Conservation (phyloP, 2,113 vertebrate species). For the Oreochromis spilurus region DNA sequence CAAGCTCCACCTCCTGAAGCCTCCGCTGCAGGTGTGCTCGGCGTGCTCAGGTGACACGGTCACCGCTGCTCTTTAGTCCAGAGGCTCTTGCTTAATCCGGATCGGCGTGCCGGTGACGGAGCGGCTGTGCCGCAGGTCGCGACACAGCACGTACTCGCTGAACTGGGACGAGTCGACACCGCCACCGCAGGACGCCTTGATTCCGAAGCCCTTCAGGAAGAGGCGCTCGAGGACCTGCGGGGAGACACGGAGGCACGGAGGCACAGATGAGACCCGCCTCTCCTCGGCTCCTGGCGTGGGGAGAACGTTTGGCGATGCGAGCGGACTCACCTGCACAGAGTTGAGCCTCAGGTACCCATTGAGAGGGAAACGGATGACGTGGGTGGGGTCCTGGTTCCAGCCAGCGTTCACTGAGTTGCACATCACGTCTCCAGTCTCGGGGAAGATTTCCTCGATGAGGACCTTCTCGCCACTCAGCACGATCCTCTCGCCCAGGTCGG, state of each 20-base stretch:
- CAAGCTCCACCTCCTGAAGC: not conserved
- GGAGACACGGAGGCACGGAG: not conserved
- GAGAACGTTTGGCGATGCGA: not conserved
- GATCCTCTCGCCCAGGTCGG: slow-evolving; percentile 87
- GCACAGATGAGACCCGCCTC: not conserved
- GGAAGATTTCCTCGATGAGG: slow-evolving; percentile 90
- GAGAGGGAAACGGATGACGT: slow-evolving; percentile 89
- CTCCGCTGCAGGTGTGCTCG: accelerated
- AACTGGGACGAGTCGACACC: slow-evolving; percentile 93
- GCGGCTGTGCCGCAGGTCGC: slow-evolving; percentile 76
- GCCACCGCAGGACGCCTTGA: slow-evolving; percentile 84
- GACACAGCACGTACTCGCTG: slow-evolving; percentile 87
- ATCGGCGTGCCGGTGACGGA: slow-evolving; percentile 74
- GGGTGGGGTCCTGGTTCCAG: slow-evolving; percentile 94
- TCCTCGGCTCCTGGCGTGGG: not conserved
- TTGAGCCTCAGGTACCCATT: slow-evolving; percentile 89
- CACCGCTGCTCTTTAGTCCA: slow-evolving; percentile 73
- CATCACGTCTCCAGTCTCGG: slow-evolving; percentile 89
- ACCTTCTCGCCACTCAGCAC: slow-evolving; percentile 88
- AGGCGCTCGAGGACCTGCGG: slow-evolving; percentile 87
- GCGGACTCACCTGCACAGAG: slow-evolving; percentile 81
- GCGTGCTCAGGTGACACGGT: not conserved
- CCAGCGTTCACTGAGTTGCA: slow-evolving; percentile 89
- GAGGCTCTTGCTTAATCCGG: slow-evolving; percentile 91
- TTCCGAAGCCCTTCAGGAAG: slow-evolving; percentile 84